phyloP scores from a whole-genome alignment of 2,888 invertebrate genomes.

The Dolomedes plantarius region DNA sequence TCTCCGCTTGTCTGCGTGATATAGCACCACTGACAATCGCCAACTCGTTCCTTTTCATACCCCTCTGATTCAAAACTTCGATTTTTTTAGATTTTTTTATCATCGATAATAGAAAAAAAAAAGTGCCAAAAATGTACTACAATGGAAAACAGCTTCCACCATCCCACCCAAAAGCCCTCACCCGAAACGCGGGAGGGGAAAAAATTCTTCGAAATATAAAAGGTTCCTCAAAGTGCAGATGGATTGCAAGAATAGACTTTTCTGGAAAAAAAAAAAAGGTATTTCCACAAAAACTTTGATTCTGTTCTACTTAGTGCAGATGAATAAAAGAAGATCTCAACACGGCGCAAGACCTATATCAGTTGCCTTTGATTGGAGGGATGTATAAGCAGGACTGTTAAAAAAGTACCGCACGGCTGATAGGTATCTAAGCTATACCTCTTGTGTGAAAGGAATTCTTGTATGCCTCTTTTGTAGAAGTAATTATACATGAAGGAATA shows the following conservation, averaged over 20 bases:
- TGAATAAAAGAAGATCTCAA: not conserved
- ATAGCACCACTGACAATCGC: not conserved
- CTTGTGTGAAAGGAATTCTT: too few species aligned
- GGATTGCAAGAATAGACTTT: constrained; percentile 41
- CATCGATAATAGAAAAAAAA: constrained; percentile 1
- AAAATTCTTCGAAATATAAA: constrained; percentile 23
- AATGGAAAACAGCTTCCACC: constrained; percentile 24
- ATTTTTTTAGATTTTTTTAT: constrained; percentile 11
- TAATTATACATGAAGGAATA: not conserved
- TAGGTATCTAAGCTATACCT: not conserved
- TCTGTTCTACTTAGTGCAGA: constrained; percentile 3
- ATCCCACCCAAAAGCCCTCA: constrained; percentile 20
- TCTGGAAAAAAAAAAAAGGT: not conserved
- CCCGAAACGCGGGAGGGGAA: not conserved
- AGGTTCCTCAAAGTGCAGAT: constrained; percentile 42
- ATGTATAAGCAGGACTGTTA: not conserved
- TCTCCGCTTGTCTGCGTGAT: not conserved
- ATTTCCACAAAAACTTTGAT: not conserved
- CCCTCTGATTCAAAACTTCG: constrained; percentile 1
- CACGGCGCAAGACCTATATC: too few species aligned
- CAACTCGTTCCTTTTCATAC: constrained; percentile 16
- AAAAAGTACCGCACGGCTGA: not conserved
- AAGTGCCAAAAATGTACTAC: not conserved
- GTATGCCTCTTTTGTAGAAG: too few species aligned
- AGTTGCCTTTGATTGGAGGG: not conserved